Evolutionary conservation across 2,113 vertebrate species (phyloP).

Genomic region (Gallinago jamesoni): DNA sequence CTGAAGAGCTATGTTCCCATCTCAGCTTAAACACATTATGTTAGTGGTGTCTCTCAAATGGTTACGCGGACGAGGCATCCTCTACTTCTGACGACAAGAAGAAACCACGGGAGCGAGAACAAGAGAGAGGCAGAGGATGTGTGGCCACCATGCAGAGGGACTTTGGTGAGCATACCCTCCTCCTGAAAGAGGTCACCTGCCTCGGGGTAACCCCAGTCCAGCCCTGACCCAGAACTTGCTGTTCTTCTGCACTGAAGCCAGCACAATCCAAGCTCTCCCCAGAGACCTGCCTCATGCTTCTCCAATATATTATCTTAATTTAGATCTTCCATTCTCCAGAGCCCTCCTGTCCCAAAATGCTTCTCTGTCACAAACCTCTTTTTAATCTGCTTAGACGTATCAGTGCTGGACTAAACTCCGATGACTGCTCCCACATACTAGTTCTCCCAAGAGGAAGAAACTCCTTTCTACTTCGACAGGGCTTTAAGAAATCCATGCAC

Average conservation of each 20-base stretch:
- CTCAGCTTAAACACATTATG: not conserved
- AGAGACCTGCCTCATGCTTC: not conserved
- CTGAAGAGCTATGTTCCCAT: not conserved
- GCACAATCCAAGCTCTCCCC: not conserved
- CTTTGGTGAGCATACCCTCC: rapidly evolving
- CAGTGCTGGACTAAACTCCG: not conserved
- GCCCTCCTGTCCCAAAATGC: not conserved
- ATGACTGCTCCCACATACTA: not conserved
- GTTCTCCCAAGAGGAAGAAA: not conserved
- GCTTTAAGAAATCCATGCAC: not conserved
- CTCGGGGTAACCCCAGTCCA: not conserved
- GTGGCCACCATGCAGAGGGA: rapidly evolving
- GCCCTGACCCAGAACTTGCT: not conserved
- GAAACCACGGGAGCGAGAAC: rapidly evolving
- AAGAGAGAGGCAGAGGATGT: not conserved
- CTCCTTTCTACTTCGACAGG: not conserved
- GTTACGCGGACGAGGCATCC: rapidly evolving
- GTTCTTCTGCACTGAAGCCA: not conserved
- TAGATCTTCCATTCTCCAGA: not conserved
- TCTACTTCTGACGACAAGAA: not conserved
- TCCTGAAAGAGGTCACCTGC: not conserved
- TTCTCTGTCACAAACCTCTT: not conserved
- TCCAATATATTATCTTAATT: not conserved
- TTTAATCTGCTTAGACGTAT: not conserved
- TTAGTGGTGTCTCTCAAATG: not conserved